These are phyloP conservation scores for Scalopus aquaticus DNA, from an alignment of 2,113 vertebrate genomes.

Conservation along the genomic window DNA sequence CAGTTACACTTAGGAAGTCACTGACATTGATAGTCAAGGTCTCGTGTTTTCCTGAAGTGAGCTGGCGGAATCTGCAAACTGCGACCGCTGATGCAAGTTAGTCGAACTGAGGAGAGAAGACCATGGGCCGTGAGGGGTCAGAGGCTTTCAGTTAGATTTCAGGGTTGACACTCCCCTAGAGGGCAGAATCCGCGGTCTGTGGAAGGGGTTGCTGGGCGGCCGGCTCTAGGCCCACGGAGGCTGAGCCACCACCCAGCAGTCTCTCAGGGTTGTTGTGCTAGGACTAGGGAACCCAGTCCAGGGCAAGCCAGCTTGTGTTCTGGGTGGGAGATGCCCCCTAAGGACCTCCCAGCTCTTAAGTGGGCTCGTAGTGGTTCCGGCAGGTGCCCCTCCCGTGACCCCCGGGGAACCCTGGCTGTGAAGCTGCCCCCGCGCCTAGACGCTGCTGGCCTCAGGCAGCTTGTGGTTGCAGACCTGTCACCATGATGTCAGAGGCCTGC, in stretches of 20 bases:
- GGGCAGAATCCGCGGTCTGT: neutral
- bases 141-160: neutral
- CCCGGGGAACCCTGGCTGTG: neutral
- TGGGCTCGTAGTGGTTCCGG: neutral
- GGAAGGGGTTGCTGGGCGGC: neutral
- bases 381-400: neutral
- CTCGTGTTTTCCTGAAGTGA: neutral
- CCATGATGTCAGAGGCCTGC: neutral
- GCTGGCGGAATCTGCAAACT: neutral
- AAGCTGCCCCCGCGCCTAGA: neutral
- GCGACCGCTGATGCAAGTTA: neutral
- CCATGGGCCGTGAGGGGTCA: neutral
- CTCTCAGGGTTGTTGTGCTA: no score
- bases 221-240: neutral
- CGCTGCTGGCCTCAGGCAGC: fast-evolving
- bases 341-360: neutral
- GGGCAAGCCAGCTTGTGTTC: neutral
- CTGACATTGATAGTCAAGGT: no score
- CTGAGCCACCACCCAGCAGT: neutral
- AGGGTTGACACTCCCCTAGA: neutral
- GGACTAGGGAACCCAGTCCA: neutral
- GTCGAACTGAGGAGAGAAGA: neutral
- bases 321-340: neutral
- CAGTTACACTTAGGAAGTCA: neutral
- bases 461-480: neutral